Evolutionary conservation across 2,113 vertebrate genomes (phyloP).

Genomic region (Dipodomys spectabilis): DNA sequence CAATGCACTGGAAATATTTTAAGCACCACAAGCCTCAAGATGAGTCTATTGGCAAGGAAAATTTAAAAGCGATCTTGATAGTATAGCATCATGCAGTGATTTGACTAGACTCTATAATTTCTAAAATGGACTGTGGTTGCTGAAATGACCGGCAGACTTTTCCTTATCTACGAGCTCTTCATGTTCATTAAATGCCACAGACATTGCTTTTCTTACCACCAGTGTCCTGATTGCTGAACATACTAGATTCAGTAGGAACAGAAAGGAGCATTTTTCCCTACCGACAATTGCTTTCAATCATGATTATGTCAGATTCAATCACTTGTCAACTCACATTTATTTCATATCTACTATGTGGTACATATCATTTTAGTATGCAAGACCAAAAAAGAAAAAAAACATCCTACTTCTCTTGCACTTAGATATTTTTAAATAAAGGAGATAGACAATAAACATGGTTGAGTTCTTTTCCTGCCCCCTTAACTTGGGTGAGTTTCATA

Average conservation of each 20-base stretch:
- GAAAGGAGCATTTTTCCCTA: neutral
- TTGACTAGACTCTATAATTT: conserved; percentile 70
- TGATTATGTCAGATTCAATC: conserved; percentile 22
- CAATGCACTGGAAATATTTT: conserved; percentile 70
- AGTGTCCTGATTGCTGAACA: neutral
- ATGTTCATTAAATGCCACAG: conserved; percentile 18
- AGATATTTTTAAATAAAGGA: neutral
- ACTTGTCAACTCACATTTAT: conserved; percentile 15
- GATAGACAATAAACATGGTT: neutral
- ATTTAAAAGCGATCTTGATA: conserved; percentile 57
- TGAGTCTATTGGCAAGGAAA: conserved; percentile 65
- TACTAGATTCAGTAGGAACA: neutral
- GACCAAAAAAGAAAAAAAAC: conserved; percentile 15
- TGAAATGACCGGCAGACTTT: conserved; percentile 43
- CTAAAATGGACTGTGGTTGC: conserved; percentile 67
- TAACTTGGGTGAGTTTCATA: neutral
- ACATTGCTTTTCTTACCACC: conserved; percentile 12
- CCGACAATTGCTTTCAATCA: neutral
- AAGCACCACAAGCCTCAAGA: conserved; percentile 65
- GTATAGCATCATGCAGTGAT: conserved; percentile 35
- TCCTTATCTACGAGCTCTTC: neutral
- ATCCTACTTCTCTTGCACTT: neutral
- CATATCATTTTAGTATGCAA: neutral
- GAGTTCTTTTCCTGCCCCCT: neutral
- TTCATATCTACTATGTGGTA: neutral